A percentile compares a stretch with the other conserved stretches of the same genome.
These are phyloP conservation scores for Callopanchax toddi DNA, from an alignment of 2,113 vertebrate species.

Conservation along the genomic window DNA sequence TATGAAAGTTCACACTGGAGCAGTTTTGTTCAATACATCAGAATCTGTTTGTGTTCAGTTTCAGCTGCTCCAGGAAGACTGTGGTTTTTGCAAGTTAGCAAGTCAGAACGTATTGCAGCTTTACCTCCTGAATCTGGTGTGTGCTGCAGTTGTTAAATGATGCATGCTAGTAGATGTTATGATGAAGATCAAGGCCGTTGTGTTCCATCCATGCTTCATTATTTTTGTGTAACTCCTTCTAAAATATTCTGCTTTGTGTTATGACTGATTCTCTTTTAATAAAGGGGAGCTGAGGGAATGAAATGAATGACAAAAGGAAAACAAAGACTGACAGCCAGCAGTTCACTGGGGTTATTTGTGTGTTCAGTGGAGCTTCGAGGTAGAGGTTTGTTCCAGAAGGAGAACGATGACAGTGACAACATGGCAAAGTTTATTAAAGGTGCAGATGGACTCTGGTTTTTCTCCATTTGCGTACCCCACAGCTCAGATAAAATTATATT, in stretches of 20 bases:
- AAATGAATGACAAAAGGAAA: neutral
- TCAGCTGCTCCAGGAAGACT: neutral
- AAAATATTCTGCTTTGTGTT: neutral
- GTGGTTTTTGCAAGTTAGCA: neutral
- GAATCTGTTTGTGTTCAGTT: neutral
- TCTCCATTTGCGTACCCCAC: too few species aligned
- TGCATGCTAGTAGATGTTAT: neutral
- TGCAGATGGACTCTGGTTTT: too few species aligned
- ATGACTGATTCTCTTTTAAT: neutral
- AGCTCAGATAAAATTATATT: too few species aligned
- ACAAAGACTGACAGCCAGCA: neutral
- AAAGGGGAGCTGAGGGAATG: neutral
- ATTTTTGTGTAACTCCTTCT: neutral
- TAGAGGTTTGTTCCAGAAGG: neutral
- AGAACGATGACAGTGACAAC: neutral
- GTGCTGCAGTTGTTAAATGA: constrained; percentile 1
- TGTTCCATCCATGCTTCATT: neutral
- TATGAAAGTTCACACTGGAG: too few species aligned
- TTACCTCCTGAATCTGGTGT: neutral
- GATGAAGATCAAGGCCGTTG: neutral
- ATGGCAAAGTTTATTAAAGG: neutral
- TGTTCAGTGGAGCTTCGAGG: too few species aligned
- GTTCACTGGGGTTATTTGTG: neutral
- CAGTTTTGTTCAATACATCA: neutral
- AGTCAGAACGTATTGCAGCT: neutral